These are phyloP conservation scores for Perdita meconis DNA, from an alignment of 2,888 invertebrate species.

Conservation along the genomic window DNA sequence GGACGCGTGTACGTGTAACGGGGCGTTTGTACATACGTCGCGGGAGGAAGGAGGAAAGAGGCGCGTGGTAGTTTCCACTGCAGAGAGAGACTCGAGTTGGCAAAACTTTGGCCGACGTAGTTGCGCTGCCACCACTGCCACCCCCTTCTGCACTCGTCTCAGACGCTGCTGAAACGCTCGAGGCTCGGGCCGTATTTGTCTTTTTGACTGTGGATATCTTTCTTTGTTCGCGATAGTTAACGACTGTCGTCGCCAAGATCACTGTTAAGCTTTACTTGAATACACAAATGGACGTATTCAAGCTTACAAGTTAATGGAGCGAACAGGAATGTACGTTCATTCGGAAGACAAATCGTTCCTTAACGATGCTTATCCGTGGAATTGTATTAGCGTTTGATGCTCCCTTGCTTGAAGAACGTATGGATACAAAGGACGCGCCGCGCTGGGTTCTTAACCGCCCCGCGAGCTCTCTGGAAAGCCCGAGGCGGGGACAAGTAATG, in stretches of 20 bases:
- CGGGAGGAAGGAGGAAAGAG: too few relatives aligned
- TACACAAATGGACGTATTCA: constrained; percentile 11
- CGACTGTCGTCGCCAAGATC: constrained; percentile 9
- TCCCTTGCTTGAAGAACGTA: background rate
- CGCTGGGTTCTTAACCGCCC: too few relatives aligned
- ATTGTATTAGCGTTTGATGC: constrained; percentile 1
- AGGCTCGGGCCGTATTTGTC: constrained; percentile 41
- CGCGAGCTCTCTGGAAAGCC: too few relatives aligned
- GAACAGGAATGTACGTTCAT: constrained; percentile 4
- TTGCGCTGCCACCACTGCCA: constrained; percentile 37
- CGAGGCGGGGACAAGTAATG: too few relatives aligned
- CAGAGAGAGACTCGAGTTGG: constrained; percentile 57
- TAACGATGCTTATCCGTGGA: background rate
- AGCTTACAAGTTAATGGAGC: constrained; percentile 10
- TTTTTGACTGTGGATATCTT: constrained; percentile 27
- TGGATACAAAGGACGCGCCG: background rate
- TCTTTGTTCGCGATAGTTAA: constrained; percentile 19
- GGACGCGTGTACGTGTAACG: constrained; percentile 23
- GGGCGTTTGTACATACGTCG: constrained; percentile 25
- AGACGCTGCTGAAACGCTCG: constrained; percentile 27
- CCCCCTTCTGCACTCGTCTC: constrained; percentile 43
- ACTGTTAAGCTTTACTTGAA: constrained; percentile 7
- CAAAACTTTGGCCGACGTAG: constrained; percentile 66
- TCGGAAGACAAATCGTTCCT: constrained; percentile 17
- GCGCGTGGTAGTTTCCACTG: constrained; percentile 46